A percentile compares a stretch with the other conserved stretches of the same genome.
phyloP scores from a whole-genome alignment of 1,140 invertebrate genomes.

The Plectrocnemia conspersa region DNA sequence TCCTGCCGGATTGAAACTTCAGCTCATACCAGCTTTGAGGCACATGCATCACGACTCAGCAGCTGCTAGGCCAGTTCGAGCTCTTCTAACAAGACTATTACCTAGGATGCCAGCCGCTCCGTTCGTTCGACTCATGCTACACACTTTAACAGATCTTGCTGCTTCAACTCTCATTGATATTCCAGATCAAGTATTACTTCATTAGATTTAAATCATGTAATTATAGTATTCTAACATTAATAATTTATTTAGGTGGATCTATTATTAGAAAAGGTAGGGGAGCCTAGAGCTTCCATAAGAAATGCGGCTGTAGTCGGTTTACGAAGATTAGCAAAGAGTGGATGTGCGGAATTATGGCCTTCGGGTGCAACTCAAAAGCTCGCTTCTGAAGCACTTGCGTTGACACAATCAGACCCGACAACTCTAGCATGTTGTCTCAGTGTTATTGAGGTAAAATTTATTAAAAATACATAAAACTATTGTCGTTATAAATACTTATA shows the following conservation, averaged over 20 bases:
- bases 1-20: conserved; percentile 85
- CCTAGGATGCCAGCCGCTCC: conserved; percentile 83
- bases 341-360: conserved; percentile 79
- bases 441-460: conserved; percentile 28
- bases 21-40: conserved; percentile 84
- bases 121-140: conserved; percentile 81
- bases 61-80: conserved; percentile 76
- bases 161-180: conserved; percentile 86
- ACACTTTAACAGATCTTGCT: conserved; percentile 83
- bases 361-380: conserved; percentile 61
- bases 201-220: background rate
- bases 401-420: conserved; percentile 15
- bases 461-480: too few relatives aligned
- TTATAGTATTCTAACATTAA: background rate
- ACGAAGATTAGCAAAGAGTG: conserved; percentile 65
- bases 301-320: conserved; percentile 70
- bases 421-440: conserved; percentile 29
- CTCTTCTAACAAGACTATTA: conserved; percentile 75
- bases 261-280: conserved; percentile 26
- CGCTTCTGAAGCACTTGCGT: conserved; percentile 42
- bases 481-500: conserved; percentile 4
- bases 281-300: conserved; percentile 54
- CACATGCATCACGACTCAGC: conserved; percentile 91
- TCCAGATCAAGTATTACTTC: conserved; percentile 68
- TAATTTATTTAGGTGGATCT: conserved; percentile 19